Base-by-base conservation (phyloP, 2,113 vertebrate species). In the Orientallactaga bullata region DNA sequence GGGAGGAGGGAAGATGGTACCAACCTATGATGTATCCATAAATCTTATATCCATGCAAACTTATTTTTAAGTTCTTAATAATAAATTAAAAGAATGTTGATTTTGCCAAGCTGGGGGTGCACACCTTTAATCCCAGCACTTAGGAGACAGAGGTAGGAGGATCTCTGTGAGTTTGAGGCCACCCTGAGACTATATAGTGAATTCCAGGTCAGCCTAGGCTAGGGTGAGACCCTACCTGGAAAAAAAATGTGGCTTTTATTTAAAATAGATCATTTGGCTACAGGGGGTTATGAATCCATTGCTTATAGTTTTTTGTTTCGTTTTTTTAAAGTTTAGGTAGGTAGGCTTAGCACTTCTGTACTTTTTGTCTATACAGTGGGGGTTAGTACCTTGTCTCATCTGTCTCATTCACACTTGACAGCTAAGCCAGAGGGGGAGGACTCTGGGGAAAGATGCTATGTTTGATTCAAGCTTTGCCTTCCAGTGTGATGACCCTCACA, bases 381-480 rank as follows among this genome's bases (percentile, higher is more conserved):
- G 3, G 15, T 82, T 9, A 26, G 18, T 23, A 61, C 51, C 71
- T 79, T 66, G 26, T 13, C 85, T 10, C 55, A 30, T 55, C 15
- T 28, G 17, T 71, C 76, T 87, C 47, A 7, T 30, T 32, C 26
- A 69, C 11, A 20, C 39, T 63, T 69, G 16, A 17, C 1, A 12
- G 39, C 74, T 92, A 24, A 21, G 35, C 5, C 9, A 63, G n/a
- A 42, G 47, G n/a, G 26, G 37, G 30, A 26, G 32, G 16, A 0
- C 15, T 32, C 11, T 72, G 39, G 28, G 63, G 5, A 18, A 68
- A 71, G 51, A 37, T 32, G 24, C 60, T 10, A 28, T 63, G 35
- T 79, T 81, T 87, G 58, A 21, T 32, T 85, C 42, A 85, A 88
- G 63, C 93, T 66, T 76, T 37, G 18, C 32, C 55, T 88, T 84